phyloP scores from a whole-genome alignment of 92 coral and sea anemone genomes.

The Plumapathes pennacea region DNA sequence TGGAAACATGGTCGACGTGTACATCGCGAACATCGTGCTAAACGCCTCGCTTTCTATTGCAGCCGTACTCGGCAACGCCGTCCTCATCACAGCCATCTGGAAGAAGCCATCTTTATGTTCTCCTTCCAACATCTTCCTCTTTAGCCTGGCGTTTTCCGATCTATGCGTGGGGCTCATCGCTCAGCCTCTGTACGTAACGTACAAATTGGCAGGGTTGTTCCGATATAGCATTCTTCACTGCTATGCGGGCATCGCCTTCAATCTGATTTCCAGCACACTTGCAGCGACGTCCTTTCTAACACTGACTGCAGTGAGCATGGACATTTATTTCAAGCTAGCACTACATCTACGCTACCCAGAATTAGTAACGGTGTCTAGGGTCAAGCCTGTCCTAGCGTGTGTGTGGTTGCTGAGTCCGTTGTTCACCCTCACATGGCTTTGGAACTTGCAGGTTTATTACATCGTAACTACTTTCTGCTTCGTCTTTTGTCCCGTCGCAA shows the following conservation, averaged over 20 bases:
- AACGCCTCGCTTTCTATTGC: too few relatives aligned
- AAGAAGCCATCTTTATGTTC: too few relatives aligned
- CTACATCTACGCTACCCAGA: slow-evolving; percentile 9
- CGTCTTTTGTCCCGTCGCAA: not conserved
- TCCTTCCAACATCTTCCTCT: too few relatives aligned
- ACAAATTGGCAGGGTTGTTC: slow-evolving; percentile 5
- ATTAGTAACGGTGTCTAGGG: slow-evolving; percentile 3
- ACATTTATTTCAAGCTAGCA: not conserved
- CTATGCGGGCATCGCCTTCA: slow-evolving; percentile 3
- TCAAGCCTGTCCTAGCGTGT: not conserved
- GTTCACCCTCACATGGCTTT: not conserved
- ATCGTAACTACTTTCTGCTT: not conserved
- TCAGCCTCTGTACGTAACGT: slow-evolving; percentile 4
- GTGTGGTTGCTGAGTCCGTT: slow-evolving; percentile 1
- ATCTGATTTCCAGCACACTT: slow-evolving; percentile 1
- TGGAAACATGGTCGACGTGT: too few relatives aligned
- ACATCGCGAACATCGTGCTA: too few relatives aligned
- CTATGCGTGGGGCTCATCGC: not conserved
- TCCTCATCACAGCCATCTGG: too few relatives aligned
- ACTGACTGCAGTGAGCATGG: not conserved
- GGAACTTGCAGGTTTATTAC: slow-evolving; percentile 1
- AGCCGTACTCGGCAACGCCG: too few relatives aligned
- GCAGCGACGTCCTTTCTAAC: slow-evolving; percentile 1
- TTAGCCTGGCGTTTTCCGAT: too few relatives aligned
- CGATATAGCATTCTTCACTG: not conserved